Base-by-base conservation (phyloP, 2,888 invertebrate species). In the Nomada ruficornis region DNA sequence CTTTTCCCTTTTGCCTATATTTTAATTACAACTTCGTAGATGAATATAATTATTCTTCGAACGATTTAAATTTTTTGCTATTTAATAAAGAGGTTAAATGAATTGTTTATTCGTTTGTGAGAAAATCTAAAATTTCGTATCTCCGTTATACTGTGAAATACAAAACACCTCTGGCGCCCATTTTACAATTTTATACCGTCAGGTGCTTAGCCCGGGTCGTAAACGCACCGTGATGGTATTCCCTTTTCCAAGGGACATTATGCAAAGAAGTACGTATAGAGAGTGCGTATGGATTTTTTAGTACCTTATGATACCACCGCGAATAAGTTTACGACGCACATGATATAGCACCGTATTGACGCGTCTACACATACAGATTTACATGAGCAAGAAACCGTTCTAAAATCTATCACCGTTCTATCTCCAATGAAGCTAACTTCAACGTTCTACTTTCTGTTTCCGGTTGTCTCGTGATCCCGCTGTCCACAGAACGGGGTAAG, bases 401-500 rank as follows among this genome's bases (percentile, higher is more conserved):
- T 15, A 50, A 18, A 60, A 55, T 55, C 71, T 71, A 67, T 80
- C 54, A 54, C n/a, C 29, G 10, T 55, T 52, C 26, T 52, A 29
- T 54, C 60, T 2, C 7, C 52, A 20, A 15, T 52, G 50, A 55
- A 55, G 18, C 42, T 18, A 67, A 60, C 57, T 71, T 18, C 71
- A 44, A 76, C 50, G 18, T 52, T 15, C 77, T 64, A 57, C 72
- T 74, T 74, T 72, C 29, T 85, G 71, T 85, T 87, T 57, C 54
- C 76, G 59, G 52, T 2, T 23, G 0, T 20, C n/a, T 26, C 59
- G n/a, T 15, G 23, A 15, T 63, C 42, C 42, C 57, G 63, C 36
- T 26, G 57, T 29, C 54, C 20, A 55, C 87, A 92, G 92, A 92
- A 92, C 69, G 93, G 93, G 92, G 93, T 93, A 89, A 93, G 92